phyloP scores from a whole-genome alignment of 1,140 invertebrate genomes.

The Dinothrombium tinctorium region DNA sequence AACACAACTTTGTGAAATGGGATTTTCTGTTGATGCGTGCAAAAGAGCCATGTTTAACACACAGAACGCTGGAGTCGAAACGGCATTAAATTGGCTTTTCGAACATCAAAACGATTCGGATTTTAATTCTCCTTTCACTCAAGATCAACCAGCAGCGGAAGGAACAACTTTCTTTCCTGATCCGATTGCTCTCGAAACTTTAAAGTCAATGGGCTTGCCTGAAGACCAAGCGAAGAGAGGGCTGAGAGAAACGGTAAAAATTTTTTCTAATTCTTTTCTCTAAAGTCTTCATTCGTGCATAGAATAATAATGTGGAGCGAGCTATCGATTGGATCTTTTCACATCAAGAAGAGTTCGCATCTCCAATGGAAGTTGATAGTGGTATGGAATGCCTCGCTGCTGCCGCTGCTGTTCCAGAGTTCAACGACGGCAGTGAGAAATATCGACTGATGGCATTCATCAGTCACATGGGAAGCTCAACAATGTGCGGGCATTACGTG shows the following conservation, averaged over 20 bases:
- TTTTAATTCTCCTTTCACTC: constrained; percentile 5
- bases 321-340: constrained; percentile 96
- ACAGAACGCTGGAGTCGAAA: constrained; percentile 49
- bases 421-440: constrained; percentile 17
- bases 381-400: not conserved
- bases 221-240: constrained; percentile 52
- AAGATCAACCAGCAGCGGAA: not conserved
- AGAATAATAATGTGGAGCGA: constrained; percentile 60
- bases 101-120: constrained; percentile 60
- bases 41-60: constrained; percentile 67
- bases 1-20: constrained; percentile 43
- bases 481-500: constrained; percentile 91
- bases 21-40: constrained; percentile 68
- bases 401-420: not conserved
- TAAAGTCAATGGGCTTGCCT: constrained; percentile 73
- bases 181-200: constrained; percentile 37
- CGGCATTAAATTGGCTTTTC: constrained; percentile 84
- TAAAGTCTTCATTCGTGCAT: not conserved
- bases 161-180: constrained; percentile 30
- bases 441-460: constrained; percentile 81
- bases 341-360: constrained; percentile 27
- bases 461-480: constrained; percentile 91
- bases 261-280: constrained; percentile 3
- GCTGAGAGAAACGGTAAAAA: constrained; percentile 42
- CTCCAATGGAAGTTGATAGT: constrained; percentile 15